A percentile compares a stretch with the other conserved stretches of the same genome.
Conservation (phyloP, 2,797 vertebrate species). For the Stomatorhinus walkeri region DNA sequence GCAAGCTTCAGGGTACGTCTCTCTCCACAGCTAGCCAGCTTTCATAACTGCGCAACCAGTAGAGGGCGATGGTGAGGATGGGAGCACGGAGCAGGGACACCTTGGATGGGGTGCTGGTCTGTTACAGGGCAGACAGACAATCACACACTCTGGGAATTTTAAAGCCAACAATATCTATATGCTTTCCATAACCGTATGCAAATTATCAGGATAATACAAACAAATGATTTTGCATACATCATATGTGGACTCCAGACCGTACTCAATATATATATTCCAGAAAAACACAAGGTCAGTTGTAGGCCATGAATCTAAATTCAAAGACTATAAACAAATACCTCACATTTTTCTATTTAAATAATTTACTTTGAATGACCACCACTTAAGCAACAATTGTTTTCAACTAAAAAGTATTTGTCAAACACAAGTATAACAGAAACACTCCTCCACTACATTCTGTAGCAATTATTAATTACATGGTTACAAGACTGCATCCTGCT, state of each 20-base stretch:
- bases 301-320: neutral
- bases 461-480: neutral
- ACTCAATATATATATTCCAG: neutral
- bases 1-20: conserved; percentile 60
- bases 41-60: neutral
- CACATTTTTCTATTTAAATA: neutral
- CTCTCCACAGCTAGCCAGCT: neutral
- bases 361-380: neutral
- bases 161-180: neutral
- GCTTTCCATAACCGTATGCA: neutral
- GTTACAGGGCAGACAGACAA: neutral
- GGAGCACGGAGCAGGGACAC: neutral
- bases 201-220: neutral
- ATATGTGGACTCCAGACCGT: no score
- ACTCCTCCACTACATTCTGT: neutral
- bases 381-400: neutral
- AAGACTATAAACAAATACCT: neutral
- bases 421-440: neutral
- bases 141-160: neutral
- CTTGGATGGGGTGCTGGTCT: neutral
- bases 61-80: neutral
- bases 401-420: neutral
- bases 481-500: neutral
- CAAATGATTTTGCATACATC: neutral
- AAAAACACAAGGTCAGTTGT: neutral